Evolutionary conservation across 2,113 vertebrate genomes (phyloP).

Genomic region (Loxodonta africana): DNA sequence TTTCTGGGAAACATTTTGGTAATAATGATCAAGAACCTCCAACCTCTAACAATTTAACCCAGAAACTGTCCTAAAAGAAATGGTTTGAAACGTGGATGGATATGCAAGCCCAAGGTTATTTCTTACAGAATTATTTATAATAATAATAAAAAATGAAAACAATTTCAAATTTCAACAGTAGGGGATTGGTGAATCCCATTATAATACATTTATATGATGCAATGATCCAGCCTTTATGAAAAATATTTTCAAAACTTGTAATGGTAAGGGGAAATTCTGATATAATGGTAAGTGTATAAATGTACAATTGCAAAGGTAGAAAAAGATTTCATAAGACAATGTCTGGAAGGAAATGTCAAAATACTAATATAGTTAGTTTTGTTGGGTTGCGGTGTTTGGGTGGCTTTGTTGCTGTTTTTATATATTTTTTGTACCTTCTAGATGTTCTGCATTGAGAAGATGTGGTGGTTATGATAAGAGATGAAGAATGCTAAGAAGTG

Average conservation of each 20-base stretch:
- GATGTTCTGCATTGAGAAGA: neutral
- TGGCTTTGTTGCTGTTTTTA: neutral
- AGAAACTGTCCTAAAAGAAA: neutral
- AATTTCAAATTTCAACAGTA: neutral
- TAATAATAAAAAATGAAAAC: conserved; percentile 1
- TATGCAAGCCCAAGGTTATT: neutral
- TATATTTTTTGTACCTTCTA: neutral
- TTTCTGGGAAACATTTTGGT: conserved; percentile 13
- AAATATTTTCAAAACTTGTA: conserved; percentile 34
- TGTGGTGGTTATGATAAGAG: neutral
- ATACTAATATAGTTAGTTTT: neutral
- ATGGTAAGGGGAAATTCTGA: neutral
- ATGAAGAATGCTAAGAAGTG: neutral
- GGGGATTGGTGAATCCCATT: neutral
- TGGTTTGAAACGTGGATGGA: conserved; percentile 50
- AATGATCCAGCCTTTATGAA: neutral
- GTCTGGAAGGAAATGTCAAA: conserved; percentile 24
- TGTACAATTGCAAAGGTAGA: neutral
- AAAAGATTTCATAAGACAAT: neutral
- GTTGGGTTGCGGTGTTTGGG: neutral
- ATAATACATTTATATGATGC: neutral
- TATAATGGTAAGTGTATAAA: neutral
- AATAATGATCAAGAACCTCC: neutral
- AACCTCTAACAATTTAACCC: conserved; percentile 14
- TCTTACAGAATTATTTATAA: neutral